Conservation (phyloP, 2,797 vertebrate species). For the Poeciliopsis gracilis region DNA sequence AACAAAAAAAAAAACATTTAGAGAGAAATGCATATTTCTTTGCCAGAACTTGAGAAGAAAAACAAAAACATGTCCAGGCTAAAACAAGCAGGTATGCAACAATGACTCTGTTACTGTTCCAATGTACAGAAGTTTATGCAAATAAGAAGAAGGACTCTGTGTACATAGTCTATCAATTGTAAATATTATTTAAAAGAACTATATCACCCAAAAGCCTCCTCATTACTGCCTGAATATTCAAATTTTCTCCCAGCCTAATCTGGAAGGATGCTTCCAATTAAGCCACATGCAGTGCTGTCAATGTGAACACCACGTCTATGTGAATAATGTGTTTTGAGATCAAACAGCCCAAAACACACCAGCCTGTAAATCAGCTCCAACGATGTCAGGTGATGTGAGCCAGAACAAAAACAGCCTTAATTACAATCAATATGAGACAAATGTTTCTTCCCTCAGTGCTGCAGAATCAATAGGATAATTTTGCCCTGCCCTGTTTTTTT, state of each 20-base stretch:
- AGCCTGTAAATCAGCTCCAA: conserved; percentile 6
- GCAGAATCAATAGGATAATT: conserved; percentile 31
- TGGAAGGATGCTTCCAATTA: conserved; percentile 33
- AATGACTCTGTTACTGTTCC: not conserved
- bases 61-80: not conserved
- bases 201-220: conserved; percentile 30
- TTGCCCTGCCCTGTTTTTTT: not conserved
- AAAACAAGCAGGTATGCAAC: not conserved
- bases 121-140: conserved; percentile 1
- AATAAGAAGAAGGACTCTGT: conserved; percentile 12
- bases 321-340: conserved; percentile 16
- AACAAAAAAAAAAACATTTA: not conserved
- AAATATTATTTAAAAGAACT: conserved; percentile 26
- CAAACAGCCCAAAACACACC: conserved; percentile 1
- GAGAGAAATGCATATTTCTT: not conserved
- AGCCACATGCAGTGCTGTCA: conserved; percentile 32
- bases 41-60: not conserved
- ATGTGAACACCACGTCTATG: conserved; percentile 21
- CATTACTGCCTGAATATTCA: conserved; percentile 41
- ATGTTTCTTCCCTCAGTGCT: conserved; percentile 1
- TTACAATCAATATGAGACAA: conserved; percentile 25
- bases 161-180: conserved; percentile 18
- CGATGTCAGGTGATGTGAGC: conserved; percentile 17
- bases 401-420: conserved; percentile 14
- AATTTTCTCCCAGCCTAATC: conserved; percentile 29